Evolutionary conservation across 2,888 invertebrate species (phyloP).

Genomic region (Dasysyrphus tricinctus): DNA sequence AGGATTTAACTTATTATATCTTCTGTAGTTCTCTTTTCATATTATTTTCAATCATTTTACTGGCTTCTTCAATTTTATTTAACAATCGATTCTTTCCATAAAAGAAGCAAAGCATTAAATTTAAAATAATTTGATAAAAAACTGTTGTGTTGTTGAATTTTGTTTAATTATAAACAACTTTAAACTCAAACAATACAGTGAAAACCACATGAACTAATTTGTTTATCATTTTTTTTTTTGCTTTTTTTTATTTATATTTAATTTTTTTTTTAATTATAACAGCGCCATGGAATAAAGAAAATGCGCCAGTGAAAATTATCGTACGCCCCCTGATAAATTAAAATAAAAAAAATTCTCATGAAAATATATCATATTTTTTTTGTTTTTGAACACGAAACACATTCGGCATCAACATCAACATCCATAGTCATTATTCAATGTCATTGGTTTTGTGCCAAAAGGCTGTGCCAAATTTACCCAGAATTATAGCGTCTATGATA

Average conservation of each 20-base stretch:
- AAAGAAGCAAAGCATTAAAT: background rate
- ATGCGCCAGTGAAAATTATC: no score
- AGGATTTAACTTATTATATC: no score
- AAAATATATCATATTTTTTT: slow-evolving; percentile 5
- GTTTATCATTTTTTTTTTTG: slow-evolving; percentile 23
- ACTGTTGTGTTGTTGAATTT: background rate
- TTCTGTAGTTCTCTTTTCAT: no score
- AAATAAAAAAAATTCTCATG: background rate
- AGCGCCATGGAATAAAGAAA: background rate
- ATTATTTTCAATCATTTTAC: no score
- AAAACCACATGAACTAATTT: slow-evolving; percentile 27
- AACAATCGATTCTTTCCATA: background rate
- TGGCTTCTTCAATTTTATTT: no score
- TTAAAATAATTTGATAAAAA: background rate
- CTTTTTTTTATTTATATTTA: background rate
- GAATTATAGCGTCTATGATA: slow-evolving; percentile 42
- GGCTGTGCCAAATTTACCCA: slow-evolving; percentile 53
- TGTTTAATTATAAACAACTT: slow-evolving; percentile 8
- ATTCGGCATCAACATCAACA: slow-evolving; percentile 35
- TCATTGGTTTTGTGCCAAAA: slow-evolving; percentile 70
- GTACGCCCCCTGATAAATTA: no score
- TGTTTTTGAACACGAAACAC: slow-evolving; percentile 16
- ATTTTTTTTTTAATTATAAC: no score
- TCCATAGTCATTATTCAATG: slow-evolving; percentile 67
- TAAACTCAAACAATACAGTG: background rate